Conservation (phyloP, 37 sponge, comb jelly and placozoan genomes). For the Chondrilla cf. caribensis region DNA sequence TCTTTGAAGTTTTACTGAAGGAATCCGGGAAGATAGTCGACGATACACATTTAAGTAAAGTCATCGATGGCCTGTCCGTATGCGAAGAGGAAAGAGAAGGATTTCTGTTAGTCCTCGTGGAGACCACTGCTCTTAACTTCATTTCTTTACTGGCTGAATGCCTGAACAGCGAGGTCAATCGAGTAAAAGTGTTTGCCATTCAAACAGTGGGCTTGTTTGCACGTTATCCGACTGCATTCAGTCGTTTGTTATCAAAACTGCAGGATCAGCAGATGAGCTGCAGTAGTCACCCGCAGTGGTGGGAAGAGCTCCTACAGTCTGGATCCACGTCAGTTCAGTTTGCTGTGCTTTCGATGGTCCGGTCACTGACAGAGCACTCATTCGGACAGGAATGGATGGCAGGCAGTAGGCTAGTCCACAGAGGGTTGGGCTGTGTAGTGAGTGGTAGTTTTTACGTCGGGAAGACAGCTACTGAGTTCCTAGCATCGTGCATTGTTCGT, state of each 20-base stretch:
- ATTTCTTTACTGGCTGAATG: neutral
- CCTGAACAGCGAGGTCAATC: neutral
- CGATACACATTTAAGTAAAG: slow-evolving; percentile 12
- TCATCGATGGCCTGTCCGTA: neutral
- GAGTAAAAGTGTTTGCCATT: neutral
- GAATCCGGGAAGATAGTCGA: slow-evolving; percentile 19
- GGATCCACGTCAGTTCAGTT: neutral
- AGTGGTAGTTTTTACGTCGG: slow-evolving; percentile 8
- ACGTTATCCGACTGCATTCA: neutral
- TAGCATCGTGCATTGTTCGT: neutral
- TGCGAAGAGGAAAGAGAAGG: neutral
- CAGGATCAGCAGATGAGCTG: neutral
- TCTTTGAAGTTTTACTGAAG: neutral
- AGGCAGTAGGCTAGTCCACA: neutral
- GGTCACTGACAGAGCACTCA: neutral
- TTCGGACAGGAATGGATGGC: neutral
- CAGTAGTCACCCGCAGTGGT: neutral
- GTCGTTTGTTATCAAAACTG: neutral
- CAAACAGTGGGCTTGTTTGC: neutral
- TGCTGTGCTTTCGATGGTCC: neutral
- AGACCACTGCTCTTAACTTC: neutral
- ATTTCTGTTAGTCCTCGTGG: neutral
- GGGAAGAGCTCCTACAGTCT: neutral
- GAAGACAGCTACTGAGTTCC: neutral
- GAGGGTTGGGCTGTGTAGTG: neutral